Evolutionary conservation across 2,797 vertebrate species (phyloP).

Genomic region (Crypturellus tataupa): DNA sequence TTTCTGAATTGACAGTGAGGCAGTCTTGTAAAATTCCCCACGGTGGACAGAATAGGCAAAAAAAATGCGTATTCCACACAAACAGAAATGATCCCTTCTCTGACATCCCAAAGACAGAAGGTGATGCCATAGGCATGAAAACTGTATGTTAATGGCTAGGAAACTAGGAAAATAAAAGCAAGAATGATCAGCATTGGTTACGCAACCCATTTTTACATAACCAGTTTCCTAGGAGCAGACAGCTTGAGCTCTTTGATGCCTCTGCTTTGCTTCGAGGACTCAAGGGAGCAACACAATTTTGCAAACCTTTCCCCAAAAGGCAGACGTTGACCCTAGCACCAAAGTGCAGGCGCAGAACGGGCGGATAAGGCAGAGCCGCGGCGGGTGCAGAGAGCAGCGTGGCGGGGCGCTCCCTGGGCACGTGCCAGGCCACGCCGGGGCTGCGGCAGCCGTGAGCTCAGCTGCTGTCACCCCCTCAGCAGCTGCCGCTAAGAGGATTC

Average conservation of each 20-base stretch:
- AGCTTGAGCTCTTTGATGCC: neutral
- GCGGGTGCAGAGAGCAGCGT: neutral
- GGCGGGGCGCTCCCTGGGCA: too few species aligned
- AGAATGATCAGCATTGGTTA: neutral
- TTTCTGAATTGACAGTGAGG: neutral
- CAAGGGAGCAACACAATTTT: neutral
- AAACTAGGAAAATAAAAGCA: neutral
- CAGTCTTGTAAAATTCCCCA: neutral
- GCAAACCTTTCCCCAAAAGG: neutral
- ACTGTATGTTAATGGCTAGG: neutral
- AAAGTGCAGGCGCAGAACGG: neutral
- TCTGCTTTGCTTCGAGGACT: neutral
- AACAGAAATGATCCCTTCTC: neutral
- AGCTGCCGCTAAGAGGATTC: neutral
- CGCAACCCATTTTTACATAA: neutral
- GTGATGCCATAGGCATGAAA: fast-evolving
- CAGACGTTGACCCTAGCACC: neutral
- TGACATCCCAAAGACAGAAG: neutral
- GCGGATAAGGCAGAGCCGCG: neutral
- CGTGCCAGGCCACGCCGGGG: neutral
- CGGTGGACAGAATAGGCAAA: neutral
- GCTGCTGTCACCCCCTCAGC: neutral
- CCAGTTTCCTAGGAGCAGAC: neutral
- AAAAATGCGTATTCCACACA: neutral
- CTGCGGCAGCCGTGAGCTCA: too few species aligned